Evolutionary conservation across 2,797 vertebrate genomes (phyloP).

Genomic region (Catamblyrhynchus diadema): DNA sequence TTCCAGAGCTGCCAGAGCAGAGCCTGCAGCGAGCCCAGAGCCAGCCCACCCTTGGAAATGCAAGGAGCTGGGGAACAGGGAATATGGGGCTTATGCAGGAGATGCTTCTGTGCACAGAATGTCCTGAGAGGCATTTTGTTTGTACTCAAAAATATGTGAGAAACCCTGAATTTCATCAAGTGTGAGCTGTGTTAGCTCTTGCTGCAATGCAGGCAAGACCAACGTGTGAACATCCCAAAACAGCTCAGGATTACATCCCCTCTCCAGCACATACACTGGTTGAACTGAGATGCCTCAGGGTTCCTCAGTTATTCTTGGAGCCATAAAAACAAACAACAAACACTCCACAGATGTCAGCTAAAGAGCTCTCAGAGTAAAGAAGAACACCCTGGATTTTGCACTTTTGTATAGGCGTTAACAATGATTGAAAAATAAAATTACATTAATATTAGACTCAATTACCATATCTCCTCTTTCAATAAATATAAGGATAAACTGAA

Average conservation of each 20-base stretch:
- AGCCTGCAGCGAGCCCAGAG: not conserved
- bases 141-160: not conserved
- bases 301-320: not conserved
- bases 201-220: conserved; percentile 36
- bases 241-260: not conserved
- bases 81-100: not conserved
- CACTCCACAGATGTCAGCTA: not conserved
- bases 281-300: not conserved
- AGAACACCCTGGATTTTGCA: not conserved
- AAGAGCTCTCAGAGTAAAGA: not conserved
- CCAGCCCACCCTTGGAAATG: not conserved
- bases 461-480: not conserved
- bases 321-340: not conserved
- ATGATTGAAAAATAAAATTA: not conserved
- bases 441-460: not conserved
- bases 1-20: not conserved
- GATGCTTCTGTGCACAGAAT: not conserved
- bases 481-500: not conserved
- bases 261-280: not conserved
- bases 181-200: not conserved
- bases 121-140: not conserved
- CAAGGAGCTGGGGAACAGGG: not conserved
- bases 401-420: not conserved
- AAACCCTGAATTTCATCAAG: not conserved
- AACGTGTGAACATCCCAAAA: not conserved